Evolutionary conservation across 1,140 invertebrate species (phyloP).

Genomic region (Caenorhabditis brenneri): DNA sequence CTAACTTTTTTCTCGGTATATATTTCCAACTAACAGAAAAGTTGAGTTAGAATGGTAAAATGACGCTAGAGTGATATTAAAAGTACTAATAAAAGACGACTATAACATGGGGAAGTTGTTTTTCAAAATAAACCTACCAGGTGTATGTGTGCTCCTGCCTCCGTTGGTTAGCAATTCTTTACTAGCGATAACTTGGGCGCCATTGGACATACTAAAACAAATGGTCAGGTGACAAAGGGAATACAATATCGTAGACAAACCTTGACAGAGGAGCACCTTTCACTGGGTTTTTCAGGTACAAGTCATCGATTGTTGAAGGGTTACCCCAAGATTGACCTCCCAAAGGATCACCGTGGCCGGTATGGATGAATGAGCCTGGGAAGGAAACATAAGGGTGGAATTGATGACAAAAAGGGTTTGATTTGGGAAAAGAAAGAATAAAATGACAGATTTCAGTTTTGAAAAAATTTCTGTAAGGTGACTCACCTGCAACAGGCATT

Average conservation of each 20-base stretch:
- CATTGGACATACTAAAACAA: constrained; percentile 15
- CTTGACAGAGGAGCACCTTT: constrained; percentile 29
- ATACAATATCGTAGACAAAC: constrained; percentile 30
- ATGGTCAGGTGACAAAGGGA: neutral
- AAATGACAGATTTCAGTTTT: neutral
- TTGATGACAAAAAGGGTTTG: neutral
- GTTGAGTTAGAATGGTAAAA: neutral
- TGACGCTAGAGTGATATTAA: neutral
- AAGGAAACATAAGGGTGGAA: neutral
- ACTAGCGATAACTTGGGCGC: constrained; percentile 29
- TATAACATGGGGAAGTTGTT: neutral
- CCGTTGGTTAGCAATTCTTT: constrained; percentile 15
- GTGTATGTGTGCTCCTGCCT: constrained; percentile 6
- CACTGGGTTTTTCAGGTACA: constrained; percentile 58
- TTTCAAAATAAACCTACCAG: neutral
- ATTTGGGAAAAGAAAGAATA: neutral
- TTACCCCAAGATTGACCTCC: constrained; percentile 56
- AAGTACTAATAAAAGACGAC: neutral
- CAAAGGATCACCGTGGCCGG: constrained; percentile 55
- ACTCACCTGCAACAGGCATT: constrained; percentile 19
- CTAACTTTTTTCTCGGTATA: neutral
- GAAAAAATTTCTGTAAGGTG: neutral
- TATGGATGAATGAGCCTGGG: constrained; percentile 59
- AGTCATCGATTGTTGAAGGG: constrained; percentile 53
- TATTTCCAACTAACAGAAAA: neutral